Evolutionary conservation across 2,888 invertebrate species (phyloP).

Genomic region (Eilema caniola): DNA sequence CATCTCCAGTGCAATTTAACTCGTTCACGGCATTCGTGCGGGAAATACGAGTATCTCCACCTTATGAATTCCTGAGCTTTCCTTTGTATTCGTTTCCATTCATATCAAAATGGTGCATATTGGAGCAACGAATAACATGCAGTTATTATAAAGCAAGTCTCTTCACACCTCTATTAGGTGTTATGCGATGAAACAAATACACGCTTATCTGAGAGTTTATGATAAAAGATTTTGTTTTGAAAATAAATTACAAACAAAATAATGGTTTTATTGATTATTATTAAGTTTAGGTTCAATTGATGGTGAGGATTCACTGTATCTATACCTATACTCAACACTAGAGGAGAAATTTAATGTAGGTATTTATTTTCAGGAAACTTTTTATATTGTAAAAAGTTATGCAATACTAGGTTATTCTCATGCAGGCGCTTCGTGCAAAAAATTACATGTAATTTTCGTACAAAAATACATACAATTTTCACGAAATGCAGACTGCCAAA

Average conservation of each 20-base stretch:
- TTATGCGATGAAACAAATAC: neutral
- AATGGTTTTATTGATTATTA: neutral
- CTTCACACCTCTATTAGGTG: neutral
- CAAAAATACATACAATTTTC: no score
- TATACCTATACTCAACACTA: no score
- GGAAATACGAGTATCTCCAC: slow-evolving; percentile 20
- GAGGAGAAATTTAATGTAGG: no score
- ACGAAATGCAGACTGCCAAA: no score
- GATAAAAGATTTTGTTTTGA: neutral
- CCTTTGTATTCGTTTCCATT: slow-evolving; percentile 37
- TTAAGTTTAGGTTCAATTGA: no score
- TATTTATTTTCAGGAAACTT: no score
- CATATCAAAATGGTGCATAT: slow-evolving; percentile 30
- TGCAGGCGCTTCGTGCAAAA: no score
- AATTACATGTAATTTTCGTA: no score
- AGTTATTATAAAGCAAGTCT: neutral
- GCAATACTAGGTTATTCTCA: no score
- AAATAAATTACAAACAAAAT: neutral
- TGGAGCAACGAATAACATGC: slow-evolving; percentile 29
- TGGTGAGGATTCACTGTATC: no score
- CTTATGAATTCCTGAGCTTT: slow-evolving; percentile 38
- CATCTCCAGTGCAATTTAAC: slow-evolving; percentile 27
- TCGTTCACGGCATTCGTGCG: slow-evolving; percentile 18
- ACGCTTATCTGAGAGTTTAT: neutral
- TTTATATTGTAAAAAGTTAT: no score